Percentiles rank a stretch among this genome's conserved stretches.
Evolutionary conservation across 2,113 vertebrate species (phyloP).

Genomic region (Alces alces): DNA sequence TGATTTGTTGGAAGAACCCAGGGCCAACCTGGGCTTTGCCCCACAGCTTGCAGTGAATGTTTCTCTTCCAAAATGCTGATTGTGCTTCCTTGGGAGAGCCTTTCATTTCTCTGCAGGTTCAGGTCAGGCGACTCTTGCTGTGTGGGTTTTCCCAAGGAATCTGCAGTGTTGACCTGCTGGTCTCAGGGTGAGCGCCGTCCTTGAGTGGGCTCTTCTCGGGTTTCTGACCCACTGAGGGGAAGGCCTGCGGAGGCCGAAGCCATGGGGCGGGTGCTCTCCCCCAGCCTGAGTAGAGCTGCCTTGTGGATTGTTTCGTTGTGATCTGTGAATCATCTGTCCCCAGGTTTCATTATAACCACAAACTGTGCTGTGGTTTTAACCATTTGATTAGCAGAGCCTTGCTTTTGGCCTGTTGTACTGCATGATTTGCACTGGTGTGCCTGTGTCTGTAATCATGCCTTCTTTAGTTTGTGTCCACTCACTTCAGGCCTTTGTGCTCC

Average conservation of each 20-base stretch:
- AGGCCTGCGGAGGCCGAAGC: background rate
- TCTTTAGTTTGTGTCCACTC: background rate
- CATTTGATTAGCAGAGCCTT: background rate
- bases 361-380: background rate
- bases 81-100: background rate
- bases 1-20: background rate
- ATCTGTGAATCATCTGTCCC: background rate
- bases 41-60: background rate
- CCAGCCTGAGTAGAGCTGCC: background rate
- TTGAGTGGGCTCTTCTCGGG: background rate
- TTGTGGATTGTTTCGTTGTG: background rate
- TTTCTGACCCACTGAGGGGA: background rate
- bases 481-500: background rate
- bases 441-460: background rate
- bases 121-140: background rate
- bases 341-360: background rate
- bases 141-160: background rate
- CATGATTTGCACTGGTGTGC: background rate
- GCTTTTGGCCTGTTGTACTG: background rate
- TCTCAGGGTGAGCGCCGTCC: background rate
- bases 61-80: background rate
- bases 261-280: background rate
- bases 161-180: background rate
- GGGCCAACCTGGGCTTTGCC: background rate
- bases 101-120: background rate